Percentiles rank a stretch among this genome's conserved stretches.
Evolutionary conservation across 2,888 invertebrate genomes (phyloP).

Genomic region (Pyrocoelia pectoralis): DNA sequence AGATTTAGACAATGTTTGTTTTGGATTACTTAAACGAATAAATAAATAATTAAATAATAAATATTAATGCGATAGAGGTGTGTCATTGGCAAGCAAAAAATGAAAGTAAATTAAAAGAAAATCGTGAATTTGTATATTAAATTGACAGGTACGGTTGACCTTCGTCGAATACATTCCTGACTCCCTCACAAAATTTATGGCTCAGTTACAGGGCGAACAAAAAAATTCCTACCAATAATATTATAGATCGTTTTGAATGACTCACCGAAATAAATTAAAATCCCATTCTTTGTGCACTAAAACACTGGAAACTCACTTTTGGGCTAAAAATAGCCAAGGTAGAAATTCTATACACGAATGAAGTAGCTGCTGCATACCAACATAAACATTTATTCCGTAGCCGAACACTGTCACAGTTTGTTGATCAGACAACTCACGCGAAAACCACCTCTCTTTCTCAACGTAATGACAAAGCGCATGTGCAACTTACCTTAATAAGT

Average conservation of each 20-base stretch:
- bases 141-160: constrained; percentile 6
- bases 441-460: constrained; percentile 6
- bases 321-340: constrained; percentile 17
- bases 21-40: not conserved
- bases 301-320: constrained; percentile 6
- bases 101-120: constrained; percentile 8
- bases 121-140: not conserved
- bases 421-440: not conserved
- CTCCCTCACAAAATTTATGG: too few species aligned
- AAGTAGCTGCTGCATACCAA: constrained; percentile 16
- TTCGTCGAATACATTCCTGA: not conserved
- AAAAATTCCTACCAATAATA: not conserved
- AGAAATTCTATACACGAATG: constrained; percentile 20
- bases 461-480: not conserved
- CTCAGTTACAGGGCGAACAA: not conserved
- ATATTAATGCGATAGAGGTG: not conserved
- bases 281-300: constrained; percentile 3
- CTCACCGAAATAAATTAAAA: constrained; percentile 6
- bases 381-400: constrained; percentile 7
- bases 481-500: constrained; percentile 8
- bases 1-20: not conserved
- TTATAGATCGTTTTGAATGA: not conserved
- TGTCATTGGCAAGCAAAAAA: constrained; percentile 1
- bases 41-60: not conserved
- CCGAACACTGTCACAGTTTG: constrained; percentile 6